Conservation (phyloP, 2,888 invertebrate genomes). For the Phyllotreta striolata region DNA sequence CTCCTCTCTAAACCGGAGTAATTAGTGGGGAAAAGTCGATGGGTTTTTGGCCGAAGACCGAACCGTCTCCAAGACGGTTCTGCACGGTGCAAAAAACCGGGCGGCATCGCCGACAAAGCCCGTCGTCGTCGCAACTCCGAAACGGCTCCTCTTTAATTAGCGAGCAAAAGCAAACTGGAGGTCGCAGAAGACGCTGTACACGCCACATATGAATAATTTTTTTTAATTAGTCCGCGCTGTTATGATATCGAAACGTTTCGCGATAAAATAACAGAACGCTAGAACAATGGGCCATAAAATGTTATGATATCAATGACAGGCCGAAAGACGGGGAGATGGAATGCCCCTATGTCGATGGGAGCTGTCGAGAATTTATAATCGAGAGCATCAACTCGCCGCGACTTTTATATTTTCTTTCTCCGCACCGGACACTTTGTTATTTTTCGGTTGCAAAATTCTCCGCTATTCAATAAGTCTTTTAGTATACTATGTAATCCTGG, state of each 20-base stretch:
- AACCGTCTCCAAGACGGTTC: too few species aligned
- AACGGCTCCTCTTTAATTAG: slow-evolving; percentile 43
- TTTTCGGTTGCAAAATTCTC: too few species aligned
- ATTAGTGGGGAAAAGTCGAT: too few species aligned
- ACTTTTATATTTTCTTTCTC: not conserved
- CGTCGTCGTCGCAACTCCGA: slow-evolving; percentile 38
- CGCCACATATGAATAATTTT: slow-evolving; percentile 44
- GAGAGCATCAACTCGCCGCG: slow-evolving; percentile 26
- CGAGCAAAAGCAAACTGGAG: slow-evolving; percentile 37
- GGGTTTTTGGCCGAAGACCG: too few species aligned
- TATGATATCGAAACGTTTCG: slow-evolving; percentile 52
- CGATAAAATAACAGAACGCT: slow-evolving; percentile 50
- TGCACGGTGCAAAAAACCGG: slow-evolving; percentile 11
- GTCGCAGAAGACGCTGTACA: slow-evolving; percentile 23
- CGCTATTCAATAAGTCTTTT: too few species aligned
- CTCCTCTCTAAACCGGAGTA: too few species aligned
- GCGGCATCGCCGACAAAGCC: slow-evolving; percentile 16
- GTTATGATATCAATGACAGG: slow-evolving; percentile 57
- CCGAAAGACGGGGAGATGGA: slow-evolving; percentile 53
- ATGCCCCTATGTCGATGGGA: slow-evolving; percentile 49
- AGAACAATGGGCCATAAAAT: slow-evolving; percentile 59
- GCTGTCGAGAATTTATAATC: slow-evolving; percentile 57
- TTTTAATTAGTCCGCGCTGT: slow-evolving; percentile 50
- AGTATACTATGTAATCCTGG: too few species aligned
- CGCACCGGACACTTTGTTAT: too few species aligned